Percentiles rank a stretch among this genome's conserved stretches.
Conservation (phyloP, 2,797 vertebrate genomes). For the Cottoperca gobio region DNA sequence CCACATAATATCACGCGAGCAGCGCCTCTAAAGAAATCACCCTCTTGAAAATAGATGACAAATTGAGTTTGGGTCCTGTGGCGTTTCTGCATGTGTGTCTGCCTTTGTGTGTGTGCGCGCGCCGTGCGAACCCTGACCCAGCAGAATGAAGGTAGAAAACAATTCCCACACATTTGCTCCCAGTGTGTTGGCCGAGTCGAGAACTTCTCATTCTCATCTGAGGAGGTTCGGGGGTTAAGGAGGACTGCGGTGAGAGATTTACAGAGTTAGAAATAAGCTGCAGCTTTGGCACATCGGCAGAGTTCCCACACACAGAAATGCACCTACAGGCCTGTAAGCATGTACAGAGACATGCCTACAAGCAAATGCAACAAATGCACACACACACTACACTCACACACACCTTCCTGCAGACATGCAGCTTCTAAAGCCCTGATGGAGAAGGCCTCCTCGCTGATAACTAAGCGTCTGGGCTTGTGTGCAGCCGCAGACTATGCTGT, state of each 20-base stretch:
- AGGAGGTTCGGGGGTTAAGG: constrained; percentile 50
- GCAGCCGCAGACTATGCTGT: constrained; percentile 63
- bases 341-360: background rate
- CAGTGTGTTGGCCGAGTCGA: background rate
- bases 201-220: constrained; percentile 51
- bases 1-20: constrained; percentile 92
- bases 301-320: constrained; percentile 24
- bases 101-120: constrained; percentile 61
- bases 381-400: constrained; percentile 11
- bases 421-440: constrained; percentile 75
- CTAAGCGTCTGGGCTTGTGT: constrained; percentile 44
- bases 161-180: constrained; percentile 49
- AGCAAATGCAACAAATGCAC: background rate
- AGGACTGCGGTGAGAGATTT: constrained; percentile 49
- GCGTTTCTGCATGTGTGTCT: constrained; percentile 76
- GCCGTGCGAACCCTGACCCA: constrained; percentile 42
- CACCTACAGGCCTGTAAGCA: constrained; percentile 31
- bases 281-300: constrained; percentile 23
- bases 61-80: constrained; percentile 90
- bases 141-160: constrained; percentile 43
- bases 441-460: constrained; percentile 67
- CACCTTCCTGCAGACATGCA: constrained; percentile 31
- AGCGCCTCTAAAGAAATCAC: constrained; percentile 94
- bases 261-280: constrained; percentile 32
- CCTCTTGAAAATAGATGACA: constrained; percentile 93